A percentile compares a stretch with the other conserved stretches of the same genome.
Conservation (phyloP, 1,140 invertebrate genomes). For the Drosophila nigromelanica region DNA sequence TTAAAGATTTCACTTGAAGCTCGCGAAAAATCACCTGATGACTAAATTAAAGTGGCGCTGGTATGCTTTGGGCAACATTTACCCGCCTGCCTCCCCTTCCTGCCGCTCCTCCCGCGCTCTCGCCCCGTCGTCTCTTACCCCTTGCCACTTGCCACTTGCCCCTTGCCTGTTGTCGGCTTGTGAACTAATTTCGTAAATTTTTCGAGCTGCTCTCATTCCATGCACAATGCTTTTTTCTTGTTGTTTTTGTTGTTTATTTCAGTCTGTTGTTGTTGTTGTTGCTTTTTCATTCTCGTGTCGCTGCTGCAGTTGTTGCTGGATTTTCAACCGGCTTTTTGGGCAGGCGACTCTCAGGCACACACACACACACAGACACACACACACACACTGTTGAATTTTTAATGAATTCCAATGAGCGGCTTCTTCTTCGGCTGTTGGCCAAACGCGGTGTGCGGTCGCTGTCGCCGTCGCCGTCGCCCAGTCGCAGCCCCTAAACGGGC, state of each 20-base stretch:
- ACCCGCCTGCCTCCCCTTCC: conserved; percentile 17
- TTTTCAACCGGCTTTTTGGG: conserved; percentile 75
- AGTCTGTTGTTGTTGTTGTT: conserved; percentile 17
- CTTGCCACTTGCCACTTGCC: too few relatives aligned
- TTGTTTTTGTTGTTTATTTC: conserved; percentile 18
- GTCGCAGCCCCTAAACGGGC: conserved; percentile 66
- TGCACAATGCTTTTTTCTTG: conserved; percentile 64
- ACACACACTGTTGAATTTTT: conserved; percentile 73
- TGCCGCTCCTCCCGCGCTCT: too few relatives aligned
- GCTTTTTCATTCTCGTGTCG: conserved; percentile 21
- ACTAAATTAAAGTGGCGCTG: conserved; percentile 83
- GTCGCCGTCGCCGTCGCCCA: conserved; percentile 13
- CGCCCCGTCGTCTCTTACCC: conserved; percentile 3
- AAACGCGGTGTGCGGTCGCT: conserved; percentile 80
- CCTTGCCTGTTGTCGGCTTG: conserved; percentile 60
- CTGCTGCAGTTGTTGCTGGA: conserved; percentile 37
- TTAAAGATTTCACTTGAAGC: conserved; percentile 83
- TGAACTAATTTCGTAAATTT: conserved; percentile 84
- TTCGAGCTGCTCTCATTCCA: conserved; percentile 82
- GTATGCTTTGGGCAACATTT: conserved; percentile 63
- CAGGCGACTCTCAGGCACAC: conserved; percentile 63
- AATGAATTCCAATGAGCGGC: conserved; percentile 82
- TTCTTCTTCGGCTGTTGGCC: conserved; percentile 52
- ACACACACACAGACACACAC: conserved; percentile 21
- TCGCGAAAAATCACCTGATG: conserved; percentile 83